These are phyloP conservation scores for Aeoliscus strigatus DNA, from an alignment of 2,797 vertebrate species.

Conservation along the genomic window DNA sequence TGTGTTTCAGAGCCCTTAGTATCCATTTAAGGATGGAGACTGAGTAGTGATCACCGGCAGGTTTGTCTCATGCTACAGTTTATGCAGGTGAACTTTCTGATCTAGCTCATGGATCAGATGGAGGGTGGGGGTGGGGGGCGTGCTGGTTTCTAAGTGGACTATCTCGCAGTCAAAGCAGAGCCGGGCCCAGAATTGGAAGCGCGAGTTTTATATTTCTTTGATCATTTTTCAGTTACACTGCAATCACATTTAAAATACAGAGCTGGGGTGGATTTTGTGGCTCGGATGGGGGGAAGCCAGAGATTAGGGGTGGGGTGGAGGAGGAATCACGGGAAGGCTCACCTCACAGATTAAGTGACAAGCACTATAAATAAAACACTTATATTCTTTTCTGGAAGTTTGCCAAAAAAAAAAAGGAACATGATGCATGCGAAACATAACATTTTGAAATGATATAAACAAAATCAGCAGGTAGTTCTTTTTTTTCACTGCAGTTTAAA, in stretches of 20 bases:
- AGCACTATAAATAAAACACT: slow-evolving; percentile 64
- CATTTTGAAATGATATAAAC: slow-evolving; percentile 39
- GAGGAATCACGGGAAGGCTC: slow-evolving; percentile 47
- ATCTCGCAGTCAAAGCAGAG: slow-evolving; percentile 66
- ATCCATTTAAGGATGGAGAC: slow-evolving; percentile 73
- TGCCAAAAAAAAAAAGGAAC: slow-evolving; percentile 38
- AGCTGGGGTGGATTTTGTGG: slow-evolving; percentile 59
- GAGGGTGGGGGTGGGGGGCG: slow-evolving; percentile 5
- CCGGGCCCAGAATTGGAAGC: slow-evolving; percentile 77
- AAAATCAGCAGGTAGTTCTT: slow-evolving; percentile 49
- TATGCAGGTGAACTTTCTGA: slow-evolving; percentile 67
- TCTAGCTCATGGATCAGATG: slow-evolving; percentile 41
- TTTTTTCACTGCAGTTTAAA: slow-evolving; percentile 36
- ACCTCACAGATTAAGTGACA: slow-evolving; percentile 71
- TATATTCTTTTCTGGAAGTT: slow-evolving; percentile 48
- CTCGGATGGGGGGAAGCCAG: slow-evolving; percentile 35
- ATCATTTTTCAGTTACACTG: slow-evolving; percentile 76
- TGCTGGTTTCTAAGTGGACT: slow-evolving; percentile 48
- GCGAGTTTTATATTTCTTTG: slow-evolving; percentile 82
- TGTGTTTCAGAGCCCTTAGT: slow-evolving; percentile 76
- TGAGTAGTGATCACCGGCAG: slow-evolving; percentile 66
- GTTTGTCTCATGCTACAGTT: slow-evolving; percentile 74
- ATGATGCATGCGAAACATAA: slow-evolving; percentile 50
- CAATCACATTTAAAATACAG: slow-evolving; percentile 76
- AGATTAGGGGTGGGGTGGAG: slow-evolving; percentile 13